phyloP scores from a whole-genome alignment of 2,888 invertebrate genomes.

The Euphydryas editha region DNA sequence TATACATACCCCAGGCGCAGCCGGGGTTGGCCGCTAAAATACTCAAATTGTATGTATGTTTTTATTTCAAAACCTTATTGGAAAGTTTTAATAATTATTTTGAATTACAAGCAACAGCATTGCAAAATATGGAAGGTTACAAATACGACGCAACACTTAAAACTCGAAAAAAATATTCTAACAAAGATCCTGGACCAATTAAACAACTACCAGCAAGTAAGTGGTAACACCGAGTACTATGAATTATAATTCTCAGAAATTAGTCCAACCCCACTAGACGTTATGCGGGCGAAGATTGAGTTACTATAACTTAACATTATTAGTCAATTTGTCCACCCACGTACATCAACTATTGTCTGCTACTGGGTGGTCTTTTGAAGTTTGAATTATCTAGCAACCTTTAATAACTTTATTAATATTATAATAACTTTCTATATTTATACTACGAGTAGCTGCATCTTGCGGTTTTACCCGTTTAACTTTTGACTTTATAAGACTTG shows the following conservation, averaged over 20 bases:
- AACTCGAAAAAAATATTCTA: neutral
- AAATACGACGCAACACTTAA: no score
- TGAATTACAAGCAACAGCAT: neutral
- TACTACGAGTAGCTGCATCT: no score
- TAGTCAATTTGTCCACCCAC: constrained; percentile 35
- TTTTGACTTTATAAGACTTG: no score
- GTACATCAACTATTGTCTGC: neutral
- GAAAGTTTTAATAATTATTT: neutral
- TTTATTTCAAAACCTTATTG: neutral
- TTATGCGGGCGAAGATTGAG: constrained; percentile 43
- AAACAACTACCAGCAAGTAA: neutral
- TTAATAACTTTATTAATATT: neutral
- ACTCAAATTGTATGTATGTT: no score
- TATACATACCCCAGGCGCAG: no score
- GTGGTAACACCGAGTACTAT: neutral
- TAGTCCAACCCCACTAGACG: constrained; percentile 9
- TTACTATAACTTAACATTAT: constrained; percentile 37
- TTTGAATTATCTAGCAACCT: neutral
- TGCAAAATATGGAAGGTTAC: no score
- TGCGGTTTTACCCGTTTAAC: no score
- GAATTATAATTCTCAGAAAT: constrained; percentile 26
- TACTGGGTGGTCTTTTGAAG: constrained; percentile 15
- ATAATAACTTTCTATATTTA: no score
- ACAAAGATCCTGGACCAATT: neutral
- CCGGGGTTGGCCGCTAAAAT: no score